A percentile compares a stretch with the other conserved stretches of the same genome.
These are phyloP conservation scores for Mycteria americana DNA, from an alignment of 2,797 vertebrate genomes.

Conservation along the genomic window DNA sequence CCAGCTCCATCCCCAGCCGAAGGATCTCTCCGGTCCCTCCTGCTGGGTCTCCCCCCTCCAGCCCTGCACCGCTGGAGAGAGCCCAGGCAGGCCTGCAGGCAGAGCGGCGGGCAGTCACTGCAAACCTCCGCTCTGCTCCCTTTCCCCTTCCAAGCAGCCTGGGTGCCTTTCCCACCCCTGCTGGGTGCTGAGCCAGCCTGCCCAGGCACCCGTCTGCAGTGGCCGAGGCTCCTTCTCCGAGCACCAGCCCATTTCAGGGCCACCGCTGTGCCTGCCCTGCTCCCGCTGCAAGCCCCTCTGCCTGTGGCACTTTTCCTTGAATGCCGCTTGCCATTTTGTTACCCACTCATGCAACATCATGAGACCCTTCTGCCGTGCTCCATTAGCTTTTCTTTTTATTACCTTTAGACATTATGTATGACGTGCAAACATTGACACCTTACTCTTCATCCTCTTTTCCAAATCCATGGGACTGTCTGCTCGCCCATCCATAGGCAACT, in stretches of 20 bases:
- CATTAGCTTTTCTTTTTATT: not conserved
- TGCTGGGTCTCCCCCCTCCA: not conserved
- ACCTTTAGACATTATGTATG: not conserved
- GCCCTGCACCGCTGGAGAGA: not conserved
- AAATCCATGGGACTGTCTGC: not conserved
- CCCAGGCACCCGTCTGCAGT: not conserved
- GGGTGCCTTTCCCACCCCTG: not conserved
- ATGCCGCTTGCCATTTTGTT: not conserved
- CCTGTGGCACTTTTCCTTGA: not conserved
- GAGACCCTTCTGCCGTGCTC: not conserved
- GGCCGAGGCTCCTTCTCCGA: not conserved
- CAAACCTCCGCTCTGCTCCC: not conserved
- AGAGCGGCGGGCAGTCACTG: not conserved
- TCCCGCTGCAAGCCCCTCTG: not conserved
- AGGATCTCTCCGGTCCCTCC: not conserved
- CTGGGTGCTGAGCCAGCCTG: not conserved
- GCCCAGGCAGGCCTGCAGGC: not conserved
- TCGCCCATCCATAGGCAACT: constrained; percentile 15
- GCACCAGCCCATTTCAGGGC: not conserved
- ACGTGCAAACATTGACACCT: not conserved
- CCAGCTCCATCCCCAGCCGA: not conserved
- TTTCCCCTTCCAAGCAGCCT: not conserved
- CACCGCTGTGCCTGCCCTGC: not conserved
- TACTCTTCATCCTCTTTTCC: not conserved
- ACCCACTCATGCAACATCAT: not conserved